These are phyloP conservation scores for Ophion costatus DNA, from an alignment of 2,888 invertebrate species.

Conservation along the genomic window DNA sequence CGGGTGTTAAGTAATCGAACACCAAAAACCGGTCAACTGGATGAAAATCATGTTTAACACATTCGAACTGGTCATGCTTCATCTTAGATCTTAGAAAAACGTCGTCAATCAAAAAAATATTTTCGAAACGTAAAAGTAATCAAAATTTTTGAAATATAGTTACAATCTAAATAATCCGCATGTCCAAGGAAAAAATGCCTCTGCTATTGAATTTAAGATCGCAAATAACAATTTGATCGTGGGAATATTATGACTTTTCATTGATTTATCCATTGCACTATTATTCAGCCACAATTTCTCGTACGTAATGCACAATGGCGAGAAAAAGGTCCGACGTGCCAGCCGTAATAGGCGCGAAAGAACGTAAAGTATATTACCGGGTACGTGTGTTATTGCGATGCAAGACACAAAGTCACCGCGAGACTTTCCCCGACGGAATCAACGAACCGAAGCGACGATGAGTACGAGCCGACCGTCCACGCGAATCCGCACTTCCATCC, in stretches of 20 bases:
- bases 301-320: slow-evolving; percentile 35
- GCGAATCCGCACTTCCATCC: slow-evolving; percentile 10
- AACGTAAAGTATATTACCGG: slow-evolving; percentile 41
- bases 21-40: background rate
- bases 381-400: slow-evolving; percentile 61
- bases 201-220: background rate
- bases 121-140: background rate
- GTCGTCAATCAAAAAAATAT: background rate
- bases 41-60: background rate
- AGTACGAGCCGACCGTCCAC: slow-evolving; percentile 46
- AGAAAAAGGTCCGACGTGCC: slow-evolving; percentile 31
- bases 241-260: background rate
- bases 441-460: slow-evolving; percentile 74
- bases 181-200: background rate
- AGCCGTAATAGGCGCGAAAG: slow-evolving; percentile 45
- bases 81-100: background rate
- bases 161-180: background rate
- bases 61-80: background rate
- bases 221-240: background rate
- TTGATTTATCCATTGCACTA: slow-evolving; percentile 37
- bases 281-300: slow-evolving; percentile 39
- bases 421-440: slow-evolving; percentile 76
- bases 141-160: background rate
- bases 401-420: slow-evolving; percentile 67
- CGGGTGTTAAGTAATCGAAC: background rate